Base-by-base conservation (phyloP, 2,888 invertebrate species). In the Amphipoea oculea region DNA sequence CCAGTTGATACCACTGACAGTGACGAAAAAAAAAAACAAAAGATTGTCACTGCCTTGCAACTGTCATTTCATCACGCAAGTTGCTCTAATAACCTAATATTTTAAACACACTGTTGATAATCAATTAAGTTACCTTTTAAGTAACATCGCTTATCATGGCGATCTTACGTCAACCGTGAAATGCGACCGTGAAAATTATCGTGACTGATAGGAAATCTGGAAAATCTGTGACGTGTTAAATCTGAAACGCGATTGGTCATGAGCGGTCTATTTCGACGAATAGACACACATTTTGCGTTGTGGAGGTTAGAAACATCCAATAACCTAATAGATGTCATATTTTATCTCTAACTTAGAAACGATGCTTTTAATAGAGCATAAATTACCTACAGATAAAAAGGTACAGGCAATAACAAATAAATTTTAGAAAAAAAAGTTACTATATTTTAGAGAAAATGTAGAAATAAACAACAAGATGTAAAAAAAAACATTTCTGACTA, bases 121-220 rank as follows among this genome's bases (percentile, higher is more conserved):
- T 84, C 70, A 83, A 86, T 85, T 79, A 51, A 29, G 29, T 2
- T 62, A 79, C 12, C 17, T 63, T 83, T 75, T 78, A 60, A 40
- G 83, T 74, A 68, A 75, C 36, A 63, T 73, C 23, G 57, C 48
- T 65, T 40, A 83, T 63, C 73, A 76, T 73, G 57, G 29, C 42
- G 51, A 78, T 74, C 66, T 84, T 81, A 77, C 80, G 65, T 76
- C 74, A 82, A 75, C 79, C 82, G 72, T 83, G 17, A 80, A 86
- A 84, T 67, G 14, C 14, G 29, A 73, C 74, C 75, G 45, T 73
- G 71, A 72, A 73, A 78, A 20, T 62, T 63, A 40, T 81, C 88
- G 81, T 88, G 83, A 82, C 81, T 48, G 36, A 66, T 81, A 85
- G 4, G 36, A 48, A 74, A 72, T 74, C 71, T 81, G 67, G 82